A percentile compares a stretch with the other conserved stretches of the same genome.
Evolutionary conservation across 2,888 invertebrate species (phyloP).

Genomic region (Prionchulus punctatus): DNA sequence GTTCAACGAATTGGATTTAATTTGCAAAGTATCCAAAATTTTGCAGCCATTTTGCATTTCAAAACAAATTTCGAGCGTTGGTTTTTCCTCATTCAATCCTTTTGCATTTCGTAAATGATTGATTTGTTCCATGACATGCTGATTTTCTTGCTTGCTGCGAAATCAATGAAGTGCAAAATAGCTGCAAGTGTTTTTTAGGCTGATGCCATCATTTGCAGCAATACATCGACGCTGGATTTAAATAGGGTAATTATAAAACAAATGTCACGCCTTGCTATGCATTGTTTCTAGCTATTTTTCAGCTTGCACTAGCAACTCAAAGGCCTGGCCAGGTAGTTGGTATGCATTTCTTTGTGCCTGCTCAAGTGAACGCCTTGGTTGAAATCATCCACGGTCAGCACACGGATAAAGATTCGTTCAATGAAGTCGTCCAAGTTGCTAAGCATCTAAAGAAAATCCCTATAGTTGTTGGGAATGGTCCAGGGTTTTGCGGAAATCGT

Average conservation of each 20-base stretch:
- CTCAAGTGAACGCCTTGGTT: neutral
- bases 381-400: neutral
- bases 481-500: neutral
- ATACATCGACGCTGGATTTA: neutral
- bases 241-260: neutral
- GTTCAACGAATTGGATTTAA: neutral
- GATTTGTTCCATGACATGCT: too few species aligned
- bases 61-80: too few species aligned
- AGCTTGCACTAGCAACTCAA: neutral
- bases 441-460: neutral
- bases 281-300: too few species aligned
- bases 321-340: neutral
- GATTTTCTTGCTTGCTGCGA: too few species aligned
- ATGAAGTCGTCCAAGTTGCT: neutral
- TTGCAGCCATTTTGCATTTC: too few species aligned
- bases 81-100: too few species aligned
- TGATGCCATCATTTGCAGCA: neutral
- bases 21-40: neutral
- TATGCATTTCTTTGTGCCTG: neutral
- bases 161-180: too few species aligned
- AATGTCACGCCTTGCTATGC: too few species aligned
- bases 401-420: neutral
- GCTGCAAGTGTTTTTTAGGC: too few species aligned
- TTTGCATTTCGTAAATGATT: too few species aligned
- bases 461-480: neutral